Evolutionary conservation across 2,797 vertebrate genomes (phyloP), one percentile per base, ranked within the genome.

Genomic region (Intellagama lesueurii): DNA sequence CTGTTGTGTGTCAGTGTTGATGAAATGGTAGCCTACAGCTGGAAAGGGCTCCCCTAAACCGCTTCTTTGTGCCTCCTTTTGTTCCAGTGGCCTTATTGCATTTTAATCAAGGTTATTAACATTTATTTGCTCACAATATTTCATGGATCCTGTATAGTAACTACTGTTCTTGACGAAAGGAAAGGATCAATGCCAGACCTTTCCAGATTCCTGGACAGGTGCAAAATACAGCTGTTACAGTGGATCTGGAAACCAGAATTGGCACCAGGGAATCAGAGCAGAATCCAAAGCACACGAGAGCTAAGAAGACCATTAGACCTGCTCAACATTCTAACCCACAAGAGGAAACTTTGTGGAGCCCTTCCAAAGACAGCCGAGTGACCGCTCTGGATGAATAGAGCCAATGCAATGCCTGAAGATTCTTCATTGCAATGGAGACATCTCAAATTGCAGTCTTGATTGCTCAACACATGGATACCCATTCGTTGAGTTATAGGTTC

Each of bases 1-100:
- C 78, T 19, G 91, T 82, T 94, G 70, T 85, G 56, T 83, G 72
- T 49, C 88, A 40, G 30, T 26, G 24, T 89, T 93, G 89, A 87
- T 40, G 9, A 9, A 19, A 32, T 1, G 9, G 75, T 49, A 17
- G 14, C 52, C 72, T 17, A 9, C 35, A 47, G 44, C 75, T 9
- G 22, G 35, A 40, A 11, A 6, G 68, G 28, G 40, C 73, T 9
- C 7, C 35, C 40, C 28, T 47, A 11, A 78, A 78, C 26, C 4
- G 32, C 17, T 8, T 40, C 28, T 75, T 68, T 32, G 49, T 7
- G 14, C 14, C 35, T 16, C 56, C 64, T 9, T 24, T 35, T 30
- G 52, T 40, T 56, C 24, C n/a, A 17, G 7, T 32, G n/a, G 19
- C 64, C 78, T 81, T 72, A 81, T n/a, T 49, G 5, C 16, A 60